A percentile compares a stretch with the other conserved stretches of the same genome.
phyloP scores from a whole-genome alignment of 2,888 invertebrate species.

The Pseudanteris insignis region DNA sequence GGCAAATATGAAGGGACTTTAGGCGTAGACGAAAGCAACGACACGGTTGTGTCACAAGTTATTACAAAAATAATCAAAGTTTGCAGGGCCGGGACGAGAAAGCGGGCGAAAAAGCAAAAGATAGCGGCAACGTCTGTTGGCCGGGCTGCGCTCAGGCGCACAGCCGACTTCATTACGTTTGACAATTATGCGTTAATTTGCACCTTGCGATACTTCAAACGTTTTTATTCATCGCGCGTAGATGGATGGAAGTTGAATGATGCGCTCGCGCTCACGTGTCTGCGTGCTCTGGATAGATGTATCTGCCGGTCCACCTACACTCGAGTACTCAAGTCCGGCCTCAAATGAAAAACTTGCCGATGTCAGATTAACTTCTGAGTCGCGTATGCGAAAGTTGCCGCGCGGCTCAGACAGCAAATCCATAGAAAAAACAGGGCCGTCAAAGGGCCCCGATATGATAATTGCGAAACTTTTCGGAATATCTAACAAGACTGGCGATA shows the following conservation, averaged over 20 bases:
- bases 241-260: slow-evolving; percentile 47
- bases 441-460: slow-evolving; percentile 64
- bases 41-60: slow-evolving; percentile 54
- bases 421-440: slow-evolving; percentile 47
- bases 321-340: slow-evolving; percentile 13
- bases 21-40: slow-evolving; percentile 1
- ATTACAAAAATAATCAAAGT: slow-evolving; percentile 67
- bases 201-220: slow-evolving; percentile 66
- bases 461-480: slow-evolving; percentile 62
- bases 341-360: slow-evolving; percentile 42
- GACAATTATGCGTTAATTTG: slow-evolving; percentile 68
- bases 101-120: slow-evolving; percentile 35
- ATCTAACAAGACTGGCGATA: slow-evolving; percentile 56
- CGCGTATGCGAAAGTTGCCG: slow-evolving; percentile 39
- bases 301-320: slow-evolving; percentile 39
- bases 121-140: slow-evolving; percentile 40
- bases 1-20: slow-evolving; percentile 17
- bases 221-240: slow-evolving; percentile 66
- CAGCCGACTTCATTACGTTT: slow-evolving; percentile 64
- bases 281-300: no score
- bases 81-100: slow-evolving; percentile 39
- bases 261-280: slow-evolving; percentile 18
- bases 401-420: slow-evolving; percentile 10
- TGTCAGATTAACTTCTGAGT: slow-evolving; percentile 41
- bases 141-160: slow-evolving; percentile 47